Conservation (phyloP, 2,113 vertebrate genomes). For the Apistogramma diplotaenia region DNA sequence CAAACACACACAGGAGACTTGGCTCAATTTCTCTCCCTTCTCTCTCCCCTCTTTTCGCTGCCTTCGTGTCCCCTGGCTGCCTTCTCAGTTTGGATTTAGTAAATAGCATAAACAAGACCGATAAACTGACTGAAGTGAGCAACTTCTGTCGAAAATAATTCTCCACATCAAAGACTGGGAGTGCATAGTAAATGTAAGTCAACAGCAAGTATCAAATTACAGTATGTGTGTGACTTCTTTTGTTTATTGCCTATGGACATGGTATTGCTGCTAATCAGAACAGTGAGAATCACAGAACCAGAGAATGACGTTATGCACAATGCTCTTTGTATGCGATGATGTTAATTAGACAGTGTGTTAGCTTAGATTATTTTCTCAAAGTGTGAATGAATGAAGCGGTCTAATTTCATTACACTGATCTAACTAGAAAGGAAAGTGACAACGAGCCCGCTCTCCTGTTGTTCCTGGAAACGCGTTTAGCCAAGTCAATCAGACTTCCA, state of each 20-base stretch:
- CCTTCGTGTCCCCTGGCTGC: conserved; percentile 61
- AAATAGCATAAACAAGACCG: conserved; percentile 25
- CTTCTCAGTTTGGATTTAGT: conserved; percentile 40
- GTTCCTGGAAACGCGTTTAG: conserved; percentile 33
- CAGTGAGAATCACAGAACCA: background rate
- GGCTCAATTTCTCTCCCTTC: conserved; percentile 25
- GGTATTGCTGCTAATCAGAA: background rate
- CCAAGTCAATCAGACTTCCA: background rate
- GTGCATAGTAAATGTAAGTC: background rate
- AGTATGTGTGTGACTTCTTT: background rate
- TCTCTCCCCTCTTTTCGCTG: conserved; percentile 4
- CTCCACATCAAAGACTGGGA: background rate
- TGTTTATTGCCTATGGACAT: background rate
- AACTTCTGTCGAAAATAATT: conserved; percentile 2
- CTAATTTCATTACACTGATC: conserved; percentile 53
- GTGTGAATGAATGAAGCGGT: conserved; percentile 25
- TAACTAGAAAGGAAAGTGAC: conserved; percentile 29
- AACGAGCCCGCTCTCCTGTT: conserved; percentile 2
- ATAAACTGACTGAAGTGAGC: conserved; percentile 20
- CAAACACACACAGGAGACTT: conserved; percentile 53
- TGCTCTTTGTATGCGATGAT: background rate
- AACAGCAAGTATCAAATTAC: background rate
- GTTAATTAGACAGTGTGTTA: conserved; percentile 33
- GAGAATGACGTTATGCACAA: conserved; percentile 8
- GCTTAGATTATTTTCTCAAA: conserved; percentile 14